These are phyloP conservation scores for Augochlorella aurata DNA, from an alignment of 2,888 invertebrate species.

Conservation along the genomic window DNA sequence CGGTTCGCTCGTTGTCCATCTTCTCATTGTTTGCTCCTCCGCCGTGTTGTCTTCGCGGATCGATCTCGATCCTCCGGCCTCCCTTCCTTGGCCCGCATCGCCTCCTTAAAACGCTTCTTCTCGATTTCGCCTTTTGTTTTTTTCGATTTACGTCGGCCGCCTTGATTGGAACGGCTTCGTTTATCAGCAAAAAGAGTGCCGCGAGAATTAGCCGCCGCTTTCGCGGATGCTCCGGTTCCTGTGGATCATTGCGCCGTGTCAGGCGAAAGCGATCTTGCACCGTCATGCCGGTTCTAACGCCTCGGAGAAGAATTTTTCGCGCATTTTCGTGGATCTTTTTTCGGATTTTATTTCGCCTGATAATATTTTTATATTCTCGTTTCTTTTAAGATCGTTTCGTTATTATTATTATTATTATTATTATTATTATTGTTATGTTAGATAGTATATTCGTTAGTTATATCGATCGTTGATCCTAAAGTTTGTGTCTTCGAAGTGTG, in stretches of 20 bases:
- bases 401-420: no score
- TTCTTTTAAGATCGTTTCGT: no score
- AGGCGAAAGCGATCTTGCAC: neutral
- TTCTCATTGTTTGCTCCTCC: conserved; percentile 57
- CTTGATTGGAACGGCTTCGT: neutral
- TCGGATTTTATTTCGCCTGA: no score
- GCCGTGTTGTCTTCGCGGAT: conserved; percentile 23
- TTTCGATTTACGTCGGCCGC: neutral
- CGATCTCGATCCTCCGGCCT: conserved; percentile 2
- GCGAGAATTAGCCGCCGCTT: neutral
- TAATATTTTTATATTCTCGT: no score
- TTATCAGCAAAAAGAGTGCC: neutral
- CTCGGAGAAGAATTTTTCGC: no score
- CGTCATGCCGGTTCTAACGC: no score
- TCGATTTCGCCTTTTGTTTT: neutral
- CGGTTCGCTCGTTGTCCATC: conserved; percentile 66
- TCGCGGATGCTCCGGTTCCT: neutral
- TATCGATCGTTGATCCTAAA: no score
- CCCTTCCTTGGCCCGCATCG: neutral
- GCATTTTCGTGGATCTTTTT: no score
- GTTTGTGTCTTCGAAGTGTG: no score
- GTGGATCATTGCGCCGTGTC: neutral
- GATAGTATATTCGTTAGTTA: no score
- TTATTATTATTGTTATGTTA: no score
- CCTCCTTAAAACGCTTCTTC: neutral